Evolutionary conservation across 2,888 invertebrate genomes (phyloP).

Genomic region (Tortrix viridana): DNA sequence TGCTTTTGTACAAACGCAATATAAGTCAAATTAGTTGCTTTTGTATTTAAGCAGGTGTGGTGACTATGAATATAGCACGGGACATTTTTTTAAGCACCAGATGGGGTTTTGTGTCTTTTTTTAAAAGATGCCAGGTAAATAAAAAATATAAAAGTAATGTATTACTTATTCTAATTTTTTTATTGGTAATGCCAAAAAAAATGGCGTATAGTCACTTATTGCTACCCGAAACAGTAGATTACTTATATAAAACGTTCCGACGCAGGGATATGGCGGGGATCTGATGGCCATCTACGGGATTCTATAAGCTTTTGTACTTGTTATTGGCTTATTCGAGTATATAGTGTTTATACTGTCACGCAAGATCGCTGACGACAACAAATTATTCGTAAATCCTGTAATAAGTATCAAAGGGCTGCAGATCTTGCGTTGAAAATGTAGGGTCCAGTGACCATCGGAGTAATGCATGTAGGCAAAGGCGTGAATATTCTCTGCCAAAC

Average conservation of each 20-base stretch:
- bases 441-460: neutral
- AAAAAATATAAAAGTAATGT: no score
- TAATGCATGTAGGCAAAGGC: neutral
- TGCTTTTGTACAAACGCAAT: constrained; percentile 49
- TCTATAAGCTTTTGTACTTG: neutral
- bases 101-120: neutral
- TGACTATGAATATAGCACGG: constrained; percentile 49
- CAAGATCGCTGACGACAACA: neutral
- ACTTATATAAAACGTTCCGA: no score
- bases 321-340: neutral
- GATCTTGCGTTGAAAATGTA: neutral
- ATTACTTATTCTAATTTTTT: no score
- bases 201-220: no score
- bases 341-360: neutral
- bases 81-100: constrained; percentile 43
- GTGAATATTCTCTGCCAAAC: neutral
- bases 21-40: constrained; percentile 64
- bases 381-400: no score
- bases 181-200: no score
- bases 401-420: neutral
- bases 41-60: constrained; percentile 59
- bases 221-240: no score
- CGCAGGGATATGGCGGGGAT: no score
- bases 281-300: neutral
- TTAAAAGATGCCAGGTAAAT: no score